Percentiles rank a stretch among this genome's conserved stretches.
Evolutionary conservation across 2,888 invertebrate genomes (phyloP).

Genomic region (Pyrrhia umbra): DNA sequence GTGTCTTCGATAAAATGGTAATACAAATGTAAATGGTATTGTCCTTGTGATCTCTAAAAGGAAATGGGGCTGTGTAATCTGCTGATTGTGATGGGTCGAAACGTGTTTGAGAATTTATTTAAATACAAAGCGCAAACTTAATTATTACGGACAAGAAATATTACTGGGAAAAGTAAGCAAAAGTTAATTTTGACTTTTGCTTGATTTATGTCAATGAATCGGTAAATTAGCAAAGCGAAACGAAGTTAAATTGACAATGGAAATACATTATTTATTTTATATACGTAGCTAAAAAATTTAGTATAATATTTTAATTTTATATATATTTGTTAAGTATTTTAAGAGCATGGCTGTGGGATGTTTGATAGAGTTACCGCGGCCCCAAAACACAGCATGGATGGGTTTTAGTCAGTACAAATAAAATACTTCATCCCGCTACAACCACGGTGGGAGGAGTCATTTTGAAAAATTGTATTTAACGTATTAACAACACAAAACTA

Average conservation of each 20-base stretch:
- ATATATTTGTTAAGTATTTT: too few relatives aligned
- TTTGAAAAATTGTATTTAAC: too few relatives aligned
- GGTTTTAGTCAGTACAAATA: too few relatives aligned
- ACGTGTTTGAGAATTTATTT: not conserved
- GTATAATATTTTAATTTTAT: too few relatives aligned
- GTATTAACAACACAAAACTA: not conserved
- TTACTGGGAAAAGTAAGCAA: not conserved
- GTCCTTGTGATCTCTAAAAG: constrained; percentile 32
- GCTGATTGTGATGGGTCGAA: constrained; percentile 21
- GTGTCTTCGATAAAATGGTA: constrained; percentile 39
- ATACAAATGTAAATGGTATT: constrained; percentile 38
- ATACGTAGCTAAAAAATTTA: too few relatives aligned
- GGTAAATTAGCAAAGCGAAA: not conserved
- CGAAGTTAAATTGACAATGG: not conserved
- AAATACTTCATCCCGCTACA: too few relatives aligned
- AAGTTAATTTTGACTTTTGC: not conserved
- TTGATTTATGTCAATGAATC: not conserved
- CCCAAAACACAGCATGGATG: too few relatives aligned
- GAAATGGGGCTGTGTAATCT: constrained; percentile 24
- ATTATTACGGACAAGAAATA: not conserved
- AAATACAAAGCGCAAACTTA: not conserved
- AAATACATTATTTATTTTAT: not conserved
- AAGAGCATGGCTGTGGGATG: too few relatives aligned
- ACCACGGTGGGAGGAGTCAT: too few relatives aligned
- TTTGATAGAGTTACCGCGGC: too few relatives aligned